A percentile compares a stretch with the other conserved stretches of the same genome.
These are phyloP conservation scores for Silurus meridionalis DNA, from an alignment of 2,113 vertebrate species.

Conservation along the genomic window DNA sequence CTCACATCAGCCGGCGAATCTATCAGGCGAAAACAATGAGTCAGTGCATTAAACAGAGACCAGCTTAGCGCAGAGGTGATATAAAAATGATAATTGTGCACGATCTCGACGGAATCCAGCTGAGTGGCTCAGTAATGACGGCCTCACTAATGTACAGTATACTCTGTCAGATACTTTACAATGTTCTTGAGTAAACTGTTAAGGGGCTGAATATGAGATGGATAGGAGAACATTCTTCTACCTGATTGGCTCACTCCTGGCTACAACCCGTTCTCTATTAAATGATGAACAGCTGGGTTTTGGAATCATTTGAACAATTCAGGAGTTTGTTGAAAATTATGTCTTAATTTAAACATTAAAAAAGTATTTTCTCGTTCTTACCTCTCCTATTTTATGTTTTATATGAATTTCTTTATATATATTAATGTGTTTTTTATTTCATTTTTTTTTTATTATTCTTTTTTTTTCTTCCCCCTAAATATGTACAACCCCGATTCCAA, in stretches of 20 bases:
- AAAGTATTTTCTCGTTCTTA: too few relatives aligned
- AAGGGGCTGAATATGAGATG: neutral
- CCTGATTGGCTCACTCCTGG: neutral
- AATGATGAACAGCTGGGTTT: neutral
- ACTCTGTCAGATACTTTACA: conserved; percentile 11
- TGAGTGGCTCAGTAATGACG: conserved; percentile 31
- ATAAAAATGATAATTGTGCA: conserved; percentile 42
- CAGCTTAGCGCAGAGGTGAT: conserved; percentile 37
- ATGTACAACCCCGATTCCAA: too few relatives aligned
- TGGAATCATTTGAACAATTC: neutral
- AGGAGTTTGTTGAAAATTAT: neutral
- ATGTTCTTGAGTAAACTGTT: neutral
- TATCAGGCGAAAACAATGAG: conserved; percentile 30
- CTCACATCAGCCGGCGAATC: conserved; percentile 31
- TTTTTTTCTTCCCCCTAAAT: too few relatives aligned
- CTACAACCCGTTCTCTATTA: neutral
- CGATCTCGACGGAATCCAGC: conserved; percentile 21
- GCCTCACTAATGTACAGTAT: conserved; percentile 21
- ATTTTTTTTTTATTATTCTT: too few relatives aligned
- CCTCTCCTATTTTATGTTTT: too few relatives aligned
- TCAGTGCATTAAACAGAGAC: conserved; percentile 38
- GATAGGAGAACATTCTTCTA: neutral
- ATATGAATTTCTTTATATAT: too few relatives aligned
- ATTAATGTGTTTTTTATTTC: too few relatives aligned
- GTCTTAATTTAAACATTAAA: too few relatives aligned